Evolutionary conservation across 2,888 invertebrate species (phyloP), one percentile per base, ranked within the genome.

Genomic region (Drosophila eohydei): DNA sequence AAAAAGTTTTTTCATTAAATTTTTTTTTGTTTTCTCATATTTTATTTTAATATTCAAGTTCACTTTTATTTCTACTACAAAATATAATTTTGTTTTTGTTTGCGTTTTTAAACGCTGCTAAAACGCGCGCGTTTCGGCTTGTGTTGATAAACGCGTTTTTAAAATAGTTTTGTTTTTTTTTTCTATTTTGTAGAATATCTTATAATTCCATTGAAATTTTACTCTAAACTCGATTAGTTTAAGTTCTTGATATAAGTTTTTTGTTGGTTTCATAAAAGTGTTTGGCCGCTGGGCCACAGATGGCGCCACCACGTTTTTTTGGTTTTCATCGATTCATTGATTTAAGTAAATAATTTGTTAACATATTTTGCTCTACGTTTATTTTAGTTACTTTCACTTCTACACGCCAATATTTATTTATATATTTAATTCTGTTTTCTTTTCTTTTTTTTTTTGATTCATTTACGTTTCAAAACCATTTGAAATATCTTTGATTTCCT

Each of bases 1-100:
- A 87, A 88, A 87, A 87, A 81, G 87, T 87, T 88, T 86, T 78
- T 73, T 85, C 73, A 75, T 83, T 84, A 76, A 80, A 80, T 76
- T 70, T 58, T 65, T 65, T 60, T 66, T 48, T 28, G 7, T 60
- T 67, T 60, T 63, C 51, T 61, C 30, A 32, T 57, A 28, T 21
- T 63, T 61, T 55, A 58, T 65, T 70, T 59, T 56, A 69, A 62
- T 57, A 32, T 62, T 71, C 63, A 71, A 73, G 57, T 71, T 77
- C 50, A 63, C 43, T 64, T 76, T 59, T 62, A 70, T 58, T 67
- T 65, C 78, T 66, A 74, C 83, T 83, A 85, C 74, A 84, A 85
- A 86, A 87, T 82, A 87, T 74, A 79, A 76, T 74, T 46, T 55
- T 70, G 50, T 64, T 54, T 21, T 55, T 70, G 40, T 64, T 9